These are phyloP conservation scores for Agrotis puta DNA, from an alignment of 2,888 invertebrate genomes.

Conservation along the genomic window DNA sequence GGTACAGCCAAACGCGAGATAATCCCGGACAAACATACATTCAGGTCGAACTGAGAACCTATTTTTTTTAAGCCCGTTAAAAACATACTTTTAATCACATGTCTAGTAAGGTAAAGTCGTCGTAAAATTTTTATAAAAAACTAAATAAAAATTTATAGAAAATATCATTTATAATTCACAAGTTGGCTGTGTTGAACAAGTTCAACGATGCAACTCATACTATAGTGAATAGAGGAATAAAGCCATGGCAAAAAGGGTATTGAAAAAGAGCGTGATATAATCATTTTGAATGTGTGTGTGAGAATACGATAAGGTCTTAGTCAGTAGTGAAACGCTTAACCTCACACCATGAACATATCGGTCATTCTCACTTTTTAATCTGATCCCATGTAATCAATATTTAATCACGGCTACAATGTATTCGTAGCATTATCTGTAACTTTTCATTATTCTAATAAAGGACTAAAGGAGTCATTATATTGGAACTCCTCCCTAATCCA, in stretches of 20 bases:
- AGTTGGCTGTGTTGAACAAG: background rate
- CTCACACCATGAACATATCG: background rate
- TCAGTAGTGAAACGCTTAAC: background rate
- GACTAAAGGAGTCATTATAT: slow-evolving; percentile 15
- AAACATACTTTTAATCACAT: too few species aligned
- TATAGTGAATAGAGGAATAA: slow-evolving; percentile 10
- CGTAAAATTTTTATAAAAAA: too few species aligned
- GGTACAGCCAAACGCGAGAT: too few species aligned
- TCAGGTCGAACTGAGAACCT: too few species aligned
- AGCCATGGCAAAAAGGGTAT: slow-evolving; percentile 11
- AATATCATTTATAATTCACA: too few species aligned
- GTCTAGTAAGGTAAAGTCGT: too few species aligned
- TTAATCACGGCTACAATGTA: slow-evolving; percentile 25
- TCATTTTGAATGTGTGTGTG: background rate
- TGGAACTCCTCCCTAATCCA: background rate
- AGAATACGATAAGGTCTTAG: background rate
- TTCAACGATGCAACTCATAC: slow-evolving; percentile 23
- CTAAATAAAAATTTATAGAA: too few species aligned
- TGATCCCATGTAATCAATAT: background rate
- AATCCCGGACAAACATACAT: too few species aligned
- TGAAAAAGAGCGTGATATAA: background rate
- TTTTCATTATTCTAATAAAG: slow-evolving; percentile 4
- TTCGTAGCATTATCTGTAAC: slow-evolving; percentile 27
- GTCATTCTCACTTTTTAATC: background rate
- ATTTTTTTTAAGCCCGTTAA: too few species aligned